Conservation (phyloP, 2,888 invertebrate species). For the Drosophila heteroneura region DNA sequence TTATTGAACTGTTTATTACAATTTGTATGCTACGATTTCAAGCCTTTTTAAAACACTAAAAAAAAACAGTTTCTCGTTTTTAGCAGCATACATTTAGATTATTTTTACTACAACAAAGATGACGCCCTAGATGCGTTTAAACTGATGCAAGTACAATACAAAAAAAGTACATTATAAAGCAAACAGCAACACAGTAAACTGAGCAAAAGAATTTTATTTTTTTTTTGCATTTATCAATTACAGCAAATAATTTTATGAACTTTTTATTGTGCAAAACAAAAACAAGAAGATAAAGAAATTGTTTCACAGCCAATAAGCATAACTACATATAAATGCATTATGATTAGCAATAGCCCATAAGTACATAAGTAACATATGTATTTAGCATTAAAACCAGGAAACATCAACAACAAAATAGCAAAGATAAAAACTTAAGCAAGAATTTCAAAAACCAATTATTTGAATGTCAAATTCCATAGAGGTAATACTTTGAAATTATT, state of each 20-base stretch:
- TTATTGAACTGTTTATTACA: constrained; percentile 33
- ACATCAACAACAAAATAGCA: constrained; percentile 48
- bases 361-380: constrained; percentile 62
- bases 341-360: constrained; percentile 81
- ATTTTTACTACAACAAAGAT: constrained; percentile 59
- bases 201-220: constrained; percentile 48
- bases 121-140: constrained; percentile 45
- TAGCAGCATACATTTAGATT: constrained; percentile 53
- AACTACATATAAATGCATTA: constrained; percentile 64
- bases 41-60: constrained; percentile 40
- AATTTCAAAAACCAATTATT: constrained; percentile 33
- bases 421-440: constrained; percentile 58
- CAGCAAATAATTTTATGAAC: constrained; percentile 24
- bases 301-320: constrained; percentile 74
- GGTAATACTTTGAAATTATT: constrained; percentile 28
- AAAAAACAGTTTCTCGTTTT: constrained; percentile 73
- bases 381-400: constrained; percentile 42
- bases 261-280: constrained; percentile 48
- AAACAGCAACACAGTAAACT: constrained; percentile 52
- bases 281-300: constrained; percentile 37
- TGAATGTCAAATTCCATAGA: constrained; percentile 55
- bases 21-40: constrained; percentile 27
- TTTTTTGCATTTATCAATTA: constrained; percentile 57
- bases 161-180: constrained; percentile 32
- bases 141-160: constrained; percentile 82